Conservation (phyloP, 1,140 invertebrate genomes). For the Plodia interpunctella region DNA sequence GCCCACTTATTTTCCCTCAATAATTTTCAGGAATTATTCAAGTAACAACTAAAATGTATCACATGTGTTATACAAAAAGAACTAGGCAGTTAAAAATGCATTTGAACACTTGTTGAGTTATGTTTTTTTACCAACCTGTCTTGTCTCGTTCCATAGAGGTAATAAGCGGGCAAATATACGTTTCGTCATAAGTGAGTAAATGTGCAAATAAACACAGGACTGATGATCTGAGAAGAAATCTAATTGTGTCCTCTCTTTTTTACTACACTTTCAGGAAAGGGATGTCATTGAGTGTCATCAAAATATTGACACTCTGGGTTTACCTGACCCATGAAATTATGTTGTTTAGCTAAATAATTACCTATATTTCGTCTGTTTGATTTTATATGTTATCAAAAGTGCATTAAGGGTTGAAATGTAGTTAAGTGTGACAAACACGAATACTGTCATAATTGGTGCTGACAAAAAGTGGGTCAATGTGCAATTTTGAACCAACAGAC, state of each 20-base stretch:
- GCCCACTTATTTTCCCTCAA: too few species aligned
- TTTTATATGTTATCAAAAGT: slow-evolving; percentile 6
- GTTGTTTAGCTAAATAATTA: not conserved
- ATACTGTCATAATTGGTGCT: too few species aligned
- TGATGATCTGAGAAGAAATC: slow-evolving; percentile 1
- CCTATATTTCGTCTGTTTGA: slow-evolving; percentile 11
- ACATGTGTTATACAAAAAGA: too few species aligned
- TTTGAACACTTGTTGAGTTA: not conserved
- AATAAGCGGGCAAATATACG: not conserved
- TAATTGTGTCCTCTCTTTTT: not conserved
- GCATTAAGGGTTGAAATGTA: not conserved
- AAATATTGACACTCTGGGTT: not conserved
- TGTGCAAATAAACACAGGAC: slow-evolving; percentile 53
- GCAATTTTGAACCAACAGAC: too few species aligned
- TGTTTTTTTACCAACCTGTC: not conserved
- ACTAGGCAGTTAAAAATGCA: too few species aligned
- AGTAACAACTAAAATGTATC: too few species aligned
- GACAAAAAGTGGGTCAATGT: too few species aligned
- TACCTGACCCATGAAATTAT: not conserved
- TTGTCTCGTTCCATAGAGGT: not conserved
- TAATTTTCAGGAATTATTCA: too few species aligned
- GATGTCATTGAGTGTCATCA: not conserved
- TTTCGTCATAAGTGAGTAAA: slow-evolving; percentile 26
- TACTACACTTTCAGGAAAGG: not conserved
- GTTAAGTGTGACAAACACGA: too few species aligned